These are phyloP conservation scores for Capreolus pygargus DNA, from an alignment of 2,113 vertebrate genomes.

Conservation along the genomic window DNA sequence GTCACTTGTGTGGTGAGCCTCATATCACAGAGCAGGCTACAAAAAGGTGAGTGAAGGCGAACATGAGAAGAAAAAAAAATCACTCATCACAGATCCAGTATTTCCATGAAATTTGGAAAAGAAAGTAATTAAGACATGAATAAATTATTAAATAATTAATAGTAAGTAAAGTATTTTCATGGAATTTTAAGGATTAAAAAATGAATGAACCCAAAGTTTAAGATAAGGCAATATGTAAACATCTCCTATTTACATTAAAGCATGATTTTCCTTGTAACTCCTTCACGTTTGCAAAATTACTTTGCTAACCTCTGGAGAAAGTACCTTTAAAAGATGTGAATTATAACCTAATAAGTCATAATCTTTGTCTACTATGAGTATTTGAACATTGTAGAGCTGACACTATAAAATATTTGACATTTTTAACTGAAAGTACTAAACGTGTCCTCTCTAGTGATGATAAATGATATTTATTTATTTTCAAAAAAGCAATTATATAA, in stretches of 20 bases:
- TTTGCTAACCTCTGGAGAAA: background rate
- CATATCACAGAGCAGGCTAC: background rate
- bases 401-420: background rate
- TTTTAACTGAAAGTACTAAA: background rate
- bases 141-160: background rate
- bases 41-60: background rate
- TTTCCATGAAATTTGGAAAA: background rate
- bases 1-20: background rate
- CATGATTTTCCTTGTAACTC: background rate
- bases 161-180: background rate
- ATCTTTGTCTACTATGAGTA: background rate
- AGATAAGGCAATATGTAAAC: background rate
- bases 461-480: constrained; percentile 27
- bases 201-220: background rate
- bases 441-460: background rate
- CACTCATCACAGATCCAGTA: background rate
- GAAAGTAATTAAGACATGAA: background rate
- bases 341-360: background rate
- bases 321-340: background rate
- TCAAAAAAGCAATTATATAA: background rate
- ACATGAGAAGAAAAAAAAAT: background rate
- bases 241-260: background rate
- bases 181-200: background rate
- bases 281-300: background rate
- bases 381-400: background rate